Percentiles rank a stretch among this genome's conserved stretches.
These are phyloP conservation scores for Gorsachius goisagi DNA, from an alignment of 2,113 vertebrate genomes.

Conservation along the genomic window DNA sequence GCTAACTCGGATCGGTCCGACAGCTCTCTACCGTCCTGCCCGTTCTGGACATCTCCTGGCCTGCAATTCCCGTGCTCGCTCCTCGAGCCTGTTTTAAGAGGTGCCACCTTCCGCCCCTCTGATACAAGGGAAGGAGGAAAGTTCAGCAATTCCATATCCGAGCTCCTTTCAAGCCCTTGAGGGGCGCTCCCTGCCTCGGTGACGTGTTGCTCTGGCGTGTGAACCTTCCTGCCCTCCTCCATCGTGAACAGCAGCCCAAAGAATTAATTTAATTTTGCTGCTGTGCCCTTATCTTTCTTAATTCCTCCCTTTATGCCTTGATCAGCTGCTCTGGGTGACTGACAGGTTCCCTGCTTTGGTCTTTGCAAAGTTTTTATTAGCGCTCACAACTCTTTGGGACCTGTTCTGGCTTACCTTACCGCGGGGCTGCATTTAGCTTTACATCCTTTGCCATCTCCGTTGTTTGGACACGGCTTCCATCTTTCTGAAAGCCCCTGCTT, in stretches of 20 bases:
- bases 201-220: slow-evolving; percentile 1
- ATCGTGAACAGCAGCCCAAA: not conserved
- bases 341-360: slow-evolving; percentile 58
- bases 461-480: slow-evolving; percentile 6
- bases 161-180: not conserved
- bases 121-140: not conserved
- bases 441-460: not conserved
- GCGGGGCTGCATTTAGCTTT: not conserved
- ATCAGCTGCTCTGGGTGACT: slow-evolving; percentile 21
- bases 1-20: not conserved
- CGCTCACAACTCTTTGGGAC: not conserved
- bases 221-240: slow-evolving; percentile 23
- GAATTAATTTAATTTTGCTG: slow-evolving; percentile 55
- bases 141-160: slow-evolving; percentile 10
- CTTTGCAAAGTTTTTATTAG: slow-evolving; percentile 37
- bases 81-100: not conserved
- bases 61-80: not conserved
- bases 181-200: not conserved
- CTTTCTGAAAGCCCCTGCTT: not conserved
- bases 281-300: slow-evolving; percentile 57
- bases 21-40: not conserved
- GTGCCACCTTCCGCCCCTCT: not conserved
- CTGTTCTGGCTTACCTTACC: not conserved
- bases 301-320: slow-evolving; percentile 37
- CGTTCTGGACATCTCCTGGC: not conserved